Evolutionary conservation across 2,888 invertebrate genomes (phyloP), one percentile per base, ranked within the genome.

Genomic region (Craniophora ligustri): DNA sequence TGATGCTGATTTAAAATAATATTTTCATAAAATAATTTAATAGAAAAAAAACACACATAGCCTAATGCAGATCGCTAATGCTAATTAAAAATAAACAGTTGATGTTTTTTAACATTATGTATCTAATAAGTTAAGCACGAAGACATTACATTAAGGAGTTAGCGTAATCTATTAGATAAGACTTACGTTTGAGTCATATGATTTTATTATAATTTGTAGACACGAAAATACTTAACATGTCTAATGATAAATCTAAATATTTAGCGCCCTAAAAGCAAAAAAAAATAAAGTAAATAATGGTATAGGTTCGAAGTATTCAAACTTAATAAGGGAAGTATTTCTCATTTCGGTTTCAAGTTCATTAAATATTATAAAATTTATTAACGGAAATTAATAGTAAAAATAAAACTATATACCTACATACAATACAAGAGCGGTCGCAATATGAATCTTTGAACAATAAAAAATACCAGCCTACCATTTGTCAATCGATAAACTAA

Each of bases 401-500:
- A n/a, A n/a, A n/a, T n/a, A n/a, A n/a, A n/a, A n/a, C n/a, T n/a
- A n/a, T n/a, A n/a, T n/a, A n/a, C n/a, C n/a, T n/a, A n/a, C n/a
- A n/a, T n/a, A n/a, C n/a, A n/a, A n/a, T n/a, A n/a, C n/a, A n/a
- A n/a, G n/a, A n/a, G n/a, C n/a, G n/a, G n/a, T n/a, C n/a, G n/a
- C n/a, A n/a, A 34, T 31, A 30, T 19, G 11, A 18, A 44, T 2
- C 1, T 26, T n/a, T n/a, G n/a, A n/a, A n/a, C n/a, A 41, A 50
- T 44, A 35, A 53, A 36, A 47, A 38, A 48, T 10, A 31, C 28
- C 18, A 11, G 23, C 19, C 39, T 64, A 60, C 51, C 59, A 59
- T 72, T 75, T 68, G 74, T 70, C 67, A 75, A 75, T 74, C 73
- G 76, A 78, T 82, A 73, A 75, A 76, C 73, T 67, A 79, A 85